These are phyloP conservation scores for Acanthis flammea DNA, from an alignment of 2,797 vertebrate genomes.

Conservation along the genomic window DNA sequence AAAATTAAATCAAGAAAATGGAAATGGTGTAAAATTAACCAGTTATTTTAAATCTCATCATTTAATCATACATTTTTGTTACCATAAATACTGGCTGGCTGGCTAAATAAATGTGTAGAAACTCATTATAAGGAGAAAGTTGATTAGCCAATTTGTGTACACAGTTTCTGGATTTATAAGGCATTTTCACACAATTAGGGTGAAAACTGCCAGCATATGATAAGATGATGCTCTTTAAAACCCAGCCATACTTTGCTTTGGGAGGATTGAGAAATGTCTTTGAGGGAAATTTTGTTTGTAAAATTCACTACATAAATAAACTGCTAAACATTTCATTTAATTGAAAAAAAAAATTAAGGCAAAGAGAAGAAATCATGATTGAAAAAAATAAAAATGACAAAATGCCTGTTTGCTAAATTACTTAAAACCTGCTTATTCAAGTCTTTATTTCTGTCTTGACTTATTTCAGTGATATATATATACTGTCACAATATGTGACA, in stretches of 20 bases:
- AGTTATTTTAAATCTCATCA: background rate
- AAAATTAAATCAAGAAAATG: background rate
- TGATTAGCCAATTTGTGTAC: rapidly evolving
- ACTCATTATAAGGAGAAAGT: background rate
- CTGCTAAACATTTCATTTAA: background rate
- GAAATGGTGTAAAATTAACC: background rate
- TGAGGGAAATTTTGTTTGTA: background rate
- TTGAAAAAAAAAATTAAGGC: background rate
- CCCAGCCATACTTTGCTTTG: background rate
- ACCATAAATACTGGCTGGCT: background rate
- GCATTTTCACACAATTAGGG: background rate
- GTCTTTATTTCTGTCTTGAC: background rate
- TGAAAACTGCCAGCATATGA: background rate
- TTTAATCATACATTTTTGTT: background rate
- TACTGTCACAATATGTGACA: background rate
- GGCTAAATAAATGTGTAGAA: background rate
- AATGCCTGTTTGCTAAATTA: background rate
- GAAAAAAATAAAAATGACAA: background rate
- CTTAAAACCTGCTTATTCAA: background rate
- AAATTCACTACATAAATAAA: background rate
- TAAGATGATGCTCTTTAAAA: background rate
- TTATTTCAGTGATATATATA: background rate
- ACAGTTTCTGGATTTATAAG: background rate
- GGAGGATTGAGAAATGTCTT: background rate
- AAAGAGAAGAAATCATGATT: background rate